Conservation (phyloP, 2,113 vertebrate species). For the Columbina picui region DNA sequence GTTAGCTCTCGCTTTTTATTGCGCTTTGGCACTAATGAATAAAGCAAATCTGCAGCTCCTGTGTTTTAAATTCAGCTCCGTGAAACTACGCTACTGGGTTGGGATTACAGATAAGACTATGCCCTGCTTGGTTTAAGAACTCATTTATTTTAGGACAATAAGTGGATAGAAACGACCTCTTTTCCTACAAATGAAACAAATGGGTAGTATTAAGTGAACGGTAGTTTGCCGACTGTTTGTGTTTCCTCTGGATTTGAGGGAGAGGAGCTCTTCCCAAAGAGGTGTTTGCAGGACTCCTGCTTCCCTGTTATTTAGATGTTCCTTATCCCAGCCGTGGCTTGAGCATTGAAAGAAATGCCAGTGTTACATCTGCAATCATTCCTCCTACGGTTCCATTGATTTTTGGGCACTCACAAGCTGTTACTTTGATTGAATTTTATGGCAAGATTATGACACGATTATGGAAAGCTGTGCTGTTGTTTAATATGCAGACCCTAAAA, state of each 20-base stretch:
- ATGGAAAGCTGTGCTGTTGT: constrained; percentile 21
- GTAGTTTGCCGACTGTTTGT: too few relatives aligned
- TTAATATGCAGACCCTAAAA: constrained; percentile 47
- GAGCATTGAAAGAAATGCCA: background rate
- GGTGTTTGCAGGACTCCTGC: background rate
- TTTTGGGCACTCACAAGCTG: constrained; percentile 55
- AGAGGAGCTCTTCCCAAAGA: background rate
- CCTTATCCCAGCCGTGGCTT: background rate
- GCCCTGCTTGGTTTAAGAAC: background rate
- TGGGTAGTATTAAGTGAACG: background rate
- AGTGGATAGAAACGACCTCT: background rate
- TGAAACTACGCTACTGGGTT: background rate
- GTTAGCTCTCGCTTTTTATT: background rate
- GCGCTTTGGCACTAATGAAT: background rate
- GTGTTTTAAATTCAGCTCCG: background rate
- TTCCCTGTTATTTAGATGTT: background rate
- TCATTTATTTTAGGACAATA: background rate
- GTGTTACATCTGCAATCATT: background rate
- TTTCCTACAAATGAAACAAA: background rate
- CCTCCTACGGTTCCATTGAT: constrained; percentile 26
- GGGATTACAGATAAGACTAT: background rate
- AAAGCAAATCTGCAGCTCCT: constrained; percentile 8
- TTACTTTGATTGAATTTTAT: constrained; percentile 65
- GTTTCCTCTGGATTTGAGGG: background rate
- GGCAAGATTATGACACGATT: constrained; percentile 45